These are phyloP conservation scores for Orthosia incerta DNA, from an alignment of 2,888 invertebrate genomes.

Conservation along the genomic window DNA sequence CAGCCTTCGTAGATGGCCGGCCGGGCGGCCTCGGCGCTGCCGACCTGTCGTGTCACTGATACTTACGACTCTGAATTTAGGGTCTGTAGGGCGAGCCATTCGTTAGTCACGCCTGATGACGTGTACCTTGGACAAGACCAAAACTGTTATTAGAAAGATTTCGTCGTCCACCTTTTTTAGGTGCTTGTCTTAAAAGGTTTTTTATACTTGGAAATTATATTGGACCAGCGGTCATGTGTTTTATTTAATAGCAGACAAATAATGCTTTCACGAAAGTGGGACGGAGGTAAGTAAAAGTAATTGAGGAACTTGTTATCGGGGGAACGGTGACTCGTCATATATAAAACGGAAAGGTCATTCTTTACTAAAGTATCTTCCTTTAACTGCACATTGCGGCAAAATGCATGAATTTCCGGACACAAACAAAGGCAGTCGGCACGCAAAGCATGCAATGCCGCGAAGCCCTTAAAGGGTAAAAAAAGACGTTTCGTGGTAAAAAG, in stretches of 20 bases:
- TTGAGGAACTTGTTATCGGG: conserved; percentile 49
- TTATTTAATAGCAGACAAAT: conserved; percentile 60
- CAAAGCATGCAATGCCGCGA: conserved; percentile 84
- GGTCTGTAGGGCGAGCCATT: conserved; percentile 91
- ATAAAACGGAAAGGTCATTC: conserved; percentile 81
- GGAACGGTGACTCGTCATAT: conserved; percentile 71
- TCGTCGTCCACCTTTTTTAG: conserved; percentile 80
- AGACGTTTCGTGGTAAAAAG: conserved; percentile 88
- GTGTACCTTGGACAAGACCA: conserved; percentile 91
- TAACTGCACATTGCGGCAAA: conserved; percentile 84
- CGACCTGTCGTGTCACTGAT: conserved; percentile 81
- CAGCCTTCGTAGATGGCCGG: conserved; percentile 83
- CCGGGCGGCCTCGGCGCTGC: conserved; percentile 76
- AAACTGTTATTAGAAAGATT: conserved; percentile 90
- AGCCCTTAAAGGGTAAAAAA: conserved; percentile 88
- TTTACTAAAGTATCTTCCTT: conserved; percentile 80
- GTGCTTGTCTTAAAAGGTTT: conserved; percentile 86
- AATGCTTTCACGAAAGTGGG: conserved; percentile 60
- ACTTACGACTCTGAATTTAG: conserved; percentile 91
- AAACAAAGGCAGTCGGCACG: conserved; percentile 87
- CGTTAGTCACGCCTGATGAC: conserved; percentile 91
- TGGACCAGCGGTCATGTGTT: conserved; percentile 60
- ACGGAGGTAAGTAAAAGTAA: conserved; percentile 49
- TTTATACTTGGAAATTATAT: conserved; percentile 72
- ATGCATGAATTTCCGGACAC: conserved; percentile 86